Evolutionary conservation across 2,113 vertebrate species (phyloP), one percentile per base, ranked within the genome.

Genomic region (Siniperca chuatsi): DNA sequence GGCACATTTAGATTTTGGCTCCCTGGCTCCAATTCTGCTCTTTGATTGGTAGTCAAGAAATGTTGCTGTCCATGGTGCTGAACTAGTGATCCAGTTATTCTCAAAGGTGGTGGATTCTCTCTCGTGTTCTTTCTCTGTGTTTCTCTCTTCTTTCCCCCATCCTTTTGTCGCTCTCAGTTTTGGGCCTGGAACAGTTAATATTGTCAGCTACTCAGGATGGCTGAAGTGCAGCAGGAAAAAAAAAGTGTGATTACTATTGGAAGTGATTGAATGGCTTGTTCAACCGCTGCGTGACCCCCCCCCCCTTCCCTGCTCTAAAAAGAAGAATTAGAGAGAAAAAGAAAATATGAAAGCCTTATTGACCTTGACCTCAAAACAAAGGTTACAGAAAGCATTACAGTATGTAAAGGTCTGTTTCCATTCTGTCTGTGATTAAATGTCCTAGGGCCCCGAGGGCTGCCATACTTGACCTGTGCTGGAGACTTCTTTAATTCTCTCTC

Each of bases 11-110:
- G 66, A 73, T 89, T 88, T 87, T 50, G 44, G 70, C 80, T 82
- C 13, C 7, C 66, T 62, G 58, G 46, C 75, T 82, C 65, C 52
- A 72, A 8, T 52, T 82, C 54, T 60, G 21, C 23, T 77, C n/a
- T 40, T 57, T 77, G 78, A 52, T 81, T 74, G 64, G 64, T 50
- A 62, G 57, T 75, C 67, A 50, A 57, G 68, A 21, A 71, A 55
- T 78, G 86, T 78, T 62, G 86, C 92, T 95, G 86, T 93, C 93
- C 82, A 0, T 87, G 92, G 94, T 95, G 83, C 92, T 93, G 92
- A 95, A 95, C 42, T 65, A 29, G 35, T 62, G 11, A 60, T 65
- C 21, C 33, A 67, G 42, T 73, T 55, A 54, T 54, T 79, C n/a
- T 79, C 44, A 60, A 10, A 16, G 7, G 29, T 20, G 40, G 4